Percentiles rank a stretch among this genome's conserved stretches.
Conservation (phyloP, 2,113 vertebrate genomes). For the Spilogale gracilis region DNA sequence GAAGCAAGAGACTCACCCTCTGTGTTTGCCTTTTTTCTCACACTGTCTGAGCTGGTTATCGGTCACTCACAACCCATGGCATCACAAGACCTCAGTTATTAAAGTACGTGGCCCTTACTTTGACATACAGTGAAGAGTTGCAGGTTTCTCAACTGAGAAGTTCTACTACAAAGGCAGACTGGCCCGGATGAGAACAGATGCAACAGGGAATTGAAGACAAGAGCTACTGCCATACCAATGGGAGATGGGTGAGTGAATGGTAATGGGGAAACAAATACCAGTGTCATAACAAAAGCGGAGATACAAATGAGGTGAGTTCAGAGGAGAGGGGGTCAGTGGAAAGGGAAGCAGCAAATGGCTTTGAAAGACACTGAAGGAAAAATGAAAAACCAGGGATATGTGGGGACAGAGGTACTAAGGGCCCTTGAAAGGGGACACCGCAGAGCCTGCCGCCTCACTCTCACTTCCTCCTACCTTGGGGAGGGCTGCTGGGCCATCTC, state of each 20-base stretch:
- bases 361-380: neutral
- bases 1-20: neutral
- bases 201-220: neutral
- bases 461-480: neutral
- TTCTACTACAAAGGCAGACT: rapidly evolving
- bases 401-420: neutral
- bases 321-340: neutral
- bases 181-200: neutral
- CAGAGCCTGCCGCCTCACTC: neutral
- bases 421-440: neutral
- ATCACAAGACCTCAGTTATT: neutral
- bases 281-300: neutral
- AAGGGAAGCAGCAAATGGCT: neutral
- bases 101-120: neutral
- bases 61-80: neutral
- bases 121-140: neutral
- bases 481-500: neutral
- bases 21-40: neutral
- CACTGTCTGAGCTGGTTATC: neutral
- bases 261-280: rapidly evolving
- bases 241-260: rapidly evolving
- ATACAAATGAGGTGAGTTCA: neutral
- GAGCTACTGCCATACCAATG: neutral
- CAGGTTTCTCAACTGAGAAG: neutral
- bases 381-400: neutral